A percentile compares a stretch with the other conserved stretches of the same genome.
phyloP scores from a whole-genome alignment of 2,797 vertebrate genomes.

The Rhinichthys osculus region DNA sequence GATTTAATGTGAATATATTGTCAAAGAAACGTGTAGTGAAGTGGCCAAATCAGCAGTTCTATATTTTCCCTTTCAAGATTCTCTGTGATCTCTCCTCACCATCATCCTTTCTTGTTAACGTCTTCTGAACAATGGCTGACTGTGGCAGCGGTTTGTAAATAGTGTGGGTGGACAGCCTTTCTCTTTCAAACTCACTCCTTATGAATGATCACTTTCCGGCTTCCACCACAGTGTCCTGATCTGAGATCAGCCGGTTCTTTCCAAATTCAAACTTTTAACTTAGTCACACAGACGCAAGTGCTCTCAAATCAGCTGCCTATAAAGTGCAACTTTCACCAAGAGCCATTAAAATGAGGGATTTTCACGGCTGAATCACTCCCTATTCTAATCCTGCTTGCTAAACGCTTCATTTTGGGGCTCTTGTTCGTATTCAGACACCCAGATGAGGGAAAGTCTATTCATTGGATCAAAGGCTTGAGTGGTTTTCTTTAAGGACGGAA shows the following conservation, averaged over 20 bases:
- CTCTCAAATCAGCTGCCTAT: conserved; percentile 13
- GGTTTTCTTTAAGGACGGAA: conserved; percentile 35
- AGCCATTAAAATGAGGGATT: conserved; percentile 17
- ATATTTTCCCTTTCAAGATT: background rate
- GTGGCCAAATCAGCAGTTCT: background rate
- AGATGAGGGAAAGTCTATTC: conserved; percentile 51
- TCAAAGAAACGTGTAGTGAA: background rate
- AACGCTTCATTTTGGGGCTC: conserved; percentile 41
- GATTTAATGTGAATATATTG: background rate
- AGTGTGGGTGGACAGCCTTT: conserved; percentile 32
- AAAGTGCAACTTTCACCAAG: background rate
- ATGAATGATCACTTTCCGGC: conserved; percentile 31
- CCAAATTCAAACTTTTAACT: background rate
- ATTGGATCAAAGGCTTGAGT: conserved; percentile 52
- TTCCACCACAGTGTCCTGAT: conserved; percentile 1
- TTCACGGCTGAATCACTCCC: conserved; percentile 48
- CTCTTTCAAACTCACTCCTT: conserved; percentile 22
- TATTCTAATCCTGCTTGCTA: conserved; percentile 54
- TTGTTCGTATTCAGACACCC: conserved; percentile 43
- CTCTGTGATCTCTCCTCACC: conserved; percentile 5
- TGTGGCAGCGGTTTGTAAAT: conserved; percentile 8
- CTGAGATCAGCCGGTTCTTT: background rate
- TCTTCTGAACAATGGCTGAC: conserved; percentile 14
- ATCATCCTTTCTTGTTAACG: conserved; percentile 16
- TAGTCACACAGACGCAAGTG: background rate